A percentile compares a stretch with the other conserved stretches of the same genome.
These are phyloP conservation scores for Meteorus colon DNA, from an alignment of 2,888 invertebrate species.

Conservation along the genomic window DNA sequence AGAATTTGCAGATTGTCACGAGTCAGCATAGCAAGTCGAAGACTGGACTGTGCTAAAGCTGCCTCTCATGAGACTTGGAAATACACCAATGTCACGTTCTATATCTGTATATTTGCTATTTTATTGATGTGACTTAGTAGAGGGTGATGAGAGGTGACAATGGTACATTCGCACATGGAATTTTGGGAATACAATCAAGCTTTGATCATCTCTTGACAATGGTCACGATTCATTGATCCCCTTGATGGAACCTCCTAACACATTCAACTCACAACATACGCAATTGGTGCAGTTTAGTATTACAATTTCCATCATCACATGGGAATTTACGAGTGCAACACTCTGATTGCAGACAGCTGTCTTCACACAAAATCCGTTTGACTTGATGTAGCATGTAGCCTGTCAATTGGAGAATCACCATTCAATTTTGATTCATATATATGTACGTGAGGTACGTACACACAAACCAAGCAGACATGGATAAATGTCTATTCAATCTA, in stretches of 20 bases:
- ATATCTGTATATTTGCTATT: not conserved
- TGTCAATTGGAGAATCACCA: not conserved
- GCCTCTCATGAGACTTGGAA: not conserved
- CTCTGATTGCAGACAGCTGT: not conserved
- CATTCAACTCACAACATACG: not conserved
- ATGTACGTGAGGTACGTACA: not conserved
- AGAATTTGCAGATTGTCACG: constrained; percentile 23
- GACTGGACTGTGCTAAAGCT: not conserved
- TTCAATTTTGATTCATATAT: constrained; percentile 11
- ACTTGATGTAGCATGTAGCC: not conserved
- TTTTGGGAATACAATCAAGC: not conserved
- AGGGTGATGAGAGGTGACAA: not conserved
- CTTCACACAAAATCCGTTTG: not conserved
- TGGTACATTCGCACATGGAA: not conserved
- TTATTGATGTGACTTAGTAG: not conserved
- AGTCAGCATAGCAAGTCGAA: constrained; percentile 21
- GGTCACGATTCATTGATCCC: constrained; percentile 17
- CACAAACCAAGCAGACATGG: too few species aligned
- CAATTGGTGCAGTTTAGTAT: not conserved
- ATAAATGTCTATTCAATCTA: constrained; percentile 5
- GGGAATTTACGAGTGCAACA: constrained; percentile 7
- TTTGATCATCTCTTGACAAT: constrained; percentile 7
- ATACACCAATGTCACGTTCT: not conserved
- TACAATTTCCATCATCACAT: not conserved
- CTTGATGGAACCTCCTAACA: constrained; percentile 1